These are phyloP conservation scores for Caenorhabditis japonica DNA, from an alignment of 2,888 invertebrate species.

Conservation along the genomic window DNA sequence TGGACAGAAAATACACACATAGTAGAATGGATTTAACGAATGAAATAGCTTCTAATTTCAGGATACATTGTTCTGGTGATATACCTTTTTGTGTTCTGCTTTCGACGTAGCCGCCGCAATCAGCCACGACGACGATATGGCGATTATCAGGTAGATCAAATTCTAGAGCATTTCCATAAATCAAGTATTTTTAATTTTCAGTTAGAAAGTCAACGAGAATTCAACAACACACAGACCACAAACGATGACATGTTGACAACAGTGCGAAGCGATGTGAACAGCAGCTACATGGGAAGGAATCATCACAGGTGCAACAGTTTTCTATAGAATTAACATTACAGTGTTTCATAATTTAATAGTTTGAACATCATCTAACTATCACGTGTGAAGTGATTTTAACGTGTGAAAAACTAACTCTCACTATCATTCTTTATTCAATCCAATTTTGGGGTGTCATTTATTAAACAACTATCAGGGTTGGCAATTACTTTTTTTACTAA, in stretches of 20 bases:
- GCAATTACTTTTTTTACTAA: not conserved
- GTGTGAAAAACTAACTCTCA: conserved; percentile 35
- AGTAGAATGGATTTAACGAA: not conserved
- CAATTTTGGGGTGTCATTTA: no score
- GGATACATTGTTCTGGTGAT: conserved; percentile 69
- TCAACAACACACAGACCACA: conserved; percentile 53
- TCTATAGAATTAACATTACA: no score
- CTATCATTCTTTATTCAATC: conserved; percentile 6
- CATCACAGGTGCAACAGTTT: conserved; percentile 57
- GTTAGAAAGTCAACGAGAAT: conserved; percentile 57
- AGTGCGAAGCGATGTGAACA: conserved; percentile 53
- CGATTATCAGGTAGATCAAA: conserved; percentile 67
- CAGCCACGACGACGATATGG: conserved; percentile 62
- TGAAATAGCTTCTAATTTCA: conserved; percentile 19
- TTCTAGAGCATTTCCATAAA: not conserved
- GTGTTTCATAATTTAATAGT: no score
- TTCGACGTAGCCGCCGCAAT: conserved; percentile 65
- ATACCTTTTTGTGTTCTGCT: conserved; percentile 65
- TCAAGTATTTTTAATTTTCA: conserved; percentile 22
- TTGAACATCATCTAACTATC: conserved; percentile 21
- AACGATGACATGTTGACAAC: conserved; percentile 55
- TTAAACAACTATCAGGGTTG: no score
- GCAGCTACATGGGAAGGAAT: conserved; percentile 60
- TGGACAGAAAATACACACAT: not conserved
- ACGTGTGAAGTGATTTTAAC: conserved; percentile 46